phyloP scores from a whole-genome alignment of 2,113 vertebrate genomes.

The Carettochelys insculpta region DNA sequence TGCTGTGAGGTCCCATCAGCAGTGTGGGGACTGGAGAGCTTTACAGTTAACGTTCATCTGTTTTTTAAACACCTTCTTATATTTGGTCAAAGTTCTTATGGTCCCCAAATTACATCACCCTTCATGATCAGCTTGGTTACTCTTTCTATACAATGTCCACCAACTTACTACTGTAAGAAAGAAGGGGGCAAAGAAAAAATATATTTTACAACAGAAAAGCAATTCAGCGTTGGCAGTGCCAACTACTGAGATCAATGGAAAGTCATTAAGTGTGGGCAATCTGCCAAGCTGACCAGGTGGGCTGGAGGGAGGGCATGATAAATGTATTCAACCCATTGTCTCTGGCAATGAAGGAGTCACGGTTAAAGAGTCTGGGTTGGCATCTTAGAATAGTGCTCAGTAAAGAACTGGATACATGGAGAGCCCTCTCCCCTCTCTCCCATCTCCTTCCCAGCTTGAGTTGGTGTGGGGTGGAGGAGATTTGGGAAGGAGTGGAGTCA shows the following conservation, averaged over 20 bases:
- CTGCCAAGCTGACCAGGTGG: neutral
- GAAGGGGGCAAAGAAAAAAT: neutral
- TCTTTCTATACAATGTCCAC: constrained; percentile 57
- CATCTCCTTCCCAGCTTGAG: constrained; percentile 7
- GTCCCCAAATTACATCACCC: constrained; percentile 34
- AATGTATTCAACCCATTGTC: constrained; percentile 2
- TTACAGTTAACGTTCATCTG: neutral
- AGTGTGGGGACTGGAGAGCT: neutral
- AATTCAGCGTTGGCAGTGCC: constrained; percentile 26
- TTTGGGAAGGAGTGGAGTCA: neutral
- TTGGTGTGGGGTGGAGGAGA: neutral
- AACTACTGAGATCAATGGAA: constrained; percentile 40
- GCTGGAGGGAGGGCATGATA: constrained; percentile 24
- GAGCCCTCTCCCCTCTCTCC: neutral
- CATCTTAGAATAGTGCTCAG: constrained; percentile 4
- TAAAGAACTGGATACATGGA: neutral
- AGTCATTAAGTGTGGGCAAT: constrained; percentile 9
- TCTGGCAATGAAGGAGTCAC: constrained; percentile 39
- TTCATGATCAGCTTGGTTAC: constrained; percentile 31
- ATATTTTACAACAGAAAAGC: constrained; percentile 17
- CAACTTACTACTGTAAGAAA: constrained; percentile 58
- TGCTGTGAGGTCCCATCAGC: constrained; percentile 32
- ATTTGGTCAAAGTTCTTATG: constrained; percentile 60
- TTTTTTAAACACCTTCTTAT: neutral
- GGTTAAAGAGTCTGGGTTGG: neutral